Base-by-base conservation (phyloP, 2,888 invertebrate genomes). In the Ectemnius lituratus region DNA sequence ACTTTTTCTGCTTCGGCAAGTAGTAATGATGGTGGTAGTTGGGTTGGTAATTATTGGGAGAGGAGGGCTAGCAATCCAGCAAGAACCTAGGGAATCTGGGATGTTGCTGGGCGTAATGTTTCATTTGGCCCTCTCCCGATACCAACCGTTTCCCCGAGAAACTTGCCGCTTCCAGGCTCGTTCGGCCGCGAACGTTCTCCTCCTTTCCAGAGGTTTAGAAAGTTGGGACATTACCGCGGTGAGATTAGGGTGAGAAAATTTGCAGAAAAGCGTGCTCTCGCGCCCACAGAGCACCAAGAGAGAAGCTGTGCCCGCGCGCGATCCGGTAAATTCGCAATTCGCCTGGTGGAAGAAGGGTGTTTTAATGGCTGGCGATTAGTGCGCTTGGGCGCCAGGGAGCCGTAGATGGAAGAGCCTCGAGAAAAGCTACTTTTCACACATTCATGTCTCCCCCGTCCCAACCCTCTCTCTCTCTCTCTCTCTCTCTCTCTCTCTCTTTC, bases 351-450 rank as follows among this genome's bases (percentile, higher is more conserved):
- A 85, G 85, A 82, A 85, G 87, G 85, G 86, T 78, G 85, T 86
- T 87, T 88, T 90, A 89, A 90, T 89, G 89, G 86, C 84, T 78
- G 79, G 67, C 89, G 89, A 90, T 90, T 90, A 90, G 90, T 86
- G 86, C 84, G 87, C 88, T 85, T 86, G 88, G 89, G 85, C 90
- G 87, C 88, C 83, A 80, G 90, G 90, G 90, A 90, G 88, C 87
- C 86, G 85, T 90, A 87, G 82, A 81, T 59, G 78, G 75, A 74
- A 75, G 84, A 84, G 63, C 82, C 82, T 80, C 73, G 82, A 77
- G 80, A 84, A 37, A 60, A 86, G 86, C 85, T 82, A 86, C 88
- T 89, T 88, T 88, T 87, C 86, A 79, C 83, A 81, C 84, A 79
- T 81, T 78, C 69, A 73, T 78, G 75, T 81, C 77, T 78, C 78